Percentiles rank a stretch among this genome's conserved stretches.
Conservation (phyloP, 2,888 invertebrate species). For the Meteorus colon region DNA sequence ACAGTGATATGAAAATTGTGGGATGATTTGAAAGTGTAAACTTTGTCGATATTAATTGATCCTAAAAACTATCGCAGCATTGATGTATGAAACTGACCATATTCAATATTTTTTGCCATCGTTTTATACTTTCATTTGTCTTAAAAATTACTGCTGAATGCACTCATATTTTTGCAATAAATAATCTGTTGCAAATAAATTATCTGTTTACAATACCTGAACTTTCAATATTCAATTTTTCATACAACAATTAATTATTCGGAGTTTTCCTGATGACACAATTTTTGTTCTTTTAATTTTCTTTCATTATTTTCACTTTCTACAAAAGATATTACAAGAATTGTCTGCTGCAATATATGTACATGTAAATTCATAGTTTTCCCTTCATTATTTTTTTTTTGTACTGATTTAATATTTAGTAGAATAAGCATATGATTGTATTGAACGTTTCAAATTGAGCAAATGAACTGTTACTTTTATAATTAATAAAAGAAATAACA, state of each 20-base stretch:
- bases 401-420: neutral
- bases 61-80: neutral
- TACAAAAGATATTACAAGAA: neutral
- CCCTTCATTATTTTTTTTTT: neutral
- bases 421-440: neutral
- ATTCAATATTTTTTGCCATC: neutral
- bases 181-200: too few species aligned
- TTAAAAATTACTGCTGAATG: neutral
- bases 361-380: neutral
- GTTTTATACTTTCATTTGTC: neutral
- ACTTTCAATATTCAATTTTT: neutral
- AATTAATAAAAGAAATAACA: neutral
- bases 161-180: neutral
- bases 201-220: conserved; percentile 1
- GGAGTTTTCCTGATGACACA: neutral
- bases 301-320: neutral
- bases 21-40: neutral
- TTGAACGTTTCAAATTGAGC: conserved; percentile 1
- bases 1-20: neutral
- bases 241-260: neutral
- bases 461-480: neutral
- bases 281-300: neutral
- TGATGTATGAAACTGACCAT: neutral
- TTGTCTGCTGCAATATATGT: neutral
- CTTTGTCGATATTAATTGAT: neutral